Percentiles rank a stretch among this genome's conserved stretches.
Evolutionary conservation across 2,113 vertebrate genomes (phyloP).

Genomic region (Trichechus manatus): DNA sequence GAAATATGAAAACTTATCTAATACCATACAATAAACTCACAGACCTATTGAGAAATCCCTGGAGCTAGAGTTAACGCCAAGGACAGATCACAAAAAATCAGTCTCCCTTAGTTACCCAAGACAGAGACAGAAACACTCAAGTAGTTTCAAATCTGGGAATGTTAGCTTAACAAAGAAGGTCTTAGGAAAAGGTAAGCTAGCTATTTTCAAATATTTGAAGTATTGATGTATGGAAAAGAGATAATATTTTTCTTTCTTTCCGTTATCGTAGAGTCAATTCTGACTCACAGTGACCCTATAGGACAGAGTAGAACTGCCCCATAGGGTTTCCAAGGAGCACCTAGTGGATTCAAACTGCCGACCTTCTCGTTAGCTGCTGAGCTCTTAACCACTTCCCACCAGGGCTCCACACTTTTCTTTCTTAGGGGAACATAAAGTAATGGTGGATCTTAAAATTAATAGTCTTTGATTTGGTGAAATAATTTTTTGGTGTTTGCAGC

Average conservation of each 20-base stretch:
- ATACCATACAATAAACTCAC: background rate
- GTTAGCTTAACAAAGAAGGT: constrained; percentile 8
- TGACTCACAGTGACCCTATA: too few species aligned
- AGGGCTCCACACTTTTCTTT: too few species aligned
- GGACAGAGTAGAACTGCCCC: too few species aligned
- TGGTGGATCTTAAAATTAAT: background rate
- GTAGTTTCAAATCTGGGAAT: background rate
- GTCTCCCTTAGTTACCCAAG: background rate
- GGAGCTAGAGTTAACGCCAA: background rate
- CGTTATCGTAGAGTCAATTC: too few species aligned
- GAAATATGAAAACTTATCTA: background rate
- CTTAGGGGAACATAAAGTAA: background rate
- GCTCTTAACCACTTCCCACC: too few species aligned
- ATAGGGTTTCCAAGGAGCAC: too few species aligned
- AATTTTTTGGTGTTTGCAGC: background rate
- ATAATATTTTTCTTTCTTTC: background rate
- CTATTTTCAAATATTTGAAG: constrained; percentile 14
- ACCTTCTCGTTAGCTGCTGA: too few species aligned
- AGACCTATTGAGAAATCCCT: background rate
- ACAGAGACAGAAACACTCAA: background rate
- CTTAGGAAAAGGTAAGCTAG: background rate
- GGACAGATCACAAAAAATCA: background rate
- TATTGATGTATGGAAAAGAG: background rate
- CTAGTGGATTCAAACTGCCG: too few species aligned
- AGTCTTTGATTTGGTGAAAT: background rate